Evolutionary conservation across 1,140 invertebrate genomes (phyloP).

Genomic region (Lethrus apterus): DNA sequence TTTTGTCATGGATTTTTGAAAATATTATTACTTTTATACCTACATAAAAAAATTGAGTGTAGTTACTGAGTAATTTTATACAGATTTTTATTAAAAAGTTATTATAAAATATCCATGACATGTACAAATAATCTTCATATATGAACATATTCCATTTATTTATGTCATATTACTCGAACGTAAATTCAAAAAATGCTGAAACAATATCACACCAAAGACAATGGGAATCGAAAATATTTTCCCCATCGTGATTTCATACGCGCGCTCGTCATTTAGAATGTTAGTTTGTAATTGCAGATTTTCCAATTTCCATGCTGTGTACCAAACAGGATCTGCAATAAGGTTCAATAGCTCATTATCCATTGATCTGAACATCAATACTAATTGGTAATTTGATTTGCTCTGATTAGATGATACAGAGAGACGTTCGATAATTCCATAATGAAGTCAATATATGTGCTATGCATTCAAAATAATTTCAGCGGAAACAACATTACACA

Average conservation of each 20-base stretch:
- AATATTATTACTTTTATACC: too few relatives aligned
- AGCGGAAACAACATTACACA: background rate
- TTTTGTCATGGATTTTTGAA: too few relatives aligned
- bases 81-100: too few relatives aligned
- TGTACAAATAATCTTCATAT: background rate
- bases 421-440: slow-evolving; percentile 7
- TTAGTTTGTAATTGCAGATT: too few relatives aligned
- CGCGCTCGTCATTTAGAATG: background rate
- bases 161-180: background rate
- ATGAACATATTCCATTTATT: background rate
- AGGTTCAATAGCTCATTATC: slow-evolving; percentile 38
- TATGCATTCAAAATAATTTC: background rate
- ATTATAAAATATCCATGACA: background rate
- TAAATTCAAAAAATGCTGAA: background rate
- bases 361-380: slow-evolving; percentile 33
- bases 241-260: background rate
- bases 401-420: slow-evolving; percentile 28
- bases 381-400: slow-evolving; percentile 39
- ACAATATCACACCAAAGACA: background rate
- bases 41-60: too few relatives aligned
- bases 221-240: background rate
- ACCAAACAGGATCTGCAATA: slow-evolving; percentile 5
- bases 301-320: slow-evolving; percentile 9
- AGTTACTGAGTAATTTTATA: too few relatives aligned
- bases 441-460: slow-evolving; percentile 9